A percentile compares a stretch with the other conserved stretches of the same genome.
Evolutionary conservation across 2,888 invertebrate species (phyloP).

Genomic region (Apocheima hispidaria): DNA sequence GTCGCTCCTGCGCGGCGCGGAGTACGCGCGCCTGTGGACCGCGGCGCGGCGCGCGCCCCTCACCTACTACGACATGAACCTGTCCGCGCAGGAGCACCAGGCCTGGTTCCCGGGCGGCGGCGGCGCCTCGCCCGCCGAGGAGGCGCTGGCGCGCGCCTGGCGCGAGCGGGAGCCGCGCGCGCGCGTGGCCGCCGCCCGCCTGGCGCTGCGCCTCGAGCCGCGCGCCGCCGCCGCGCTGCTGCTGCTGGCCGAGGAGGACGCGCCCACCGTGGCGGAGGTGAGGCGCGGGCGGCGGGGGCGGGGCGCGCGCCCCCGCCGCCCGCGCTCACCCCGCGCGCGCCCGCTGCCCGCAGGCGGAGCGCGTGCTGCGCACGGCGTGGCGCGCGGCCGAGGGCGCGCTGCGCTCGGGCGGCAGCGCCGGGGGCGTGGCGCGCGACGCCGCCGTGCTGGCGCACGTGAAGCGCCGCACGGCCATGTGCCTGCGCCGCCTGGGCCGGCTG

Average conservation of each 20-base stretch:
- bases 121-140: conserved; percentile 93
- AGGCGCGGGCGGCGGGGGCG: conserved; percentile 48
- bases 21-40: conserved; percentile 97
- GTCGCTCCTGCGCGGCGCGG: conserved; percentile 97
- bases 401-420: conserved; percentile 94
- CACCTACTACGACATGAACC: conserved; percentile 99
- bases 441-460: conserved; percentile 98
- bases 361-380: conserved; percentile 92
- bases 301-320: not conserved
- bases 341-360: conserved; percentile 56
- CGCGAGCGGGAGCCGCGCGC: conserved; percentile 93
- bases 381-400: conserved; percentile 96
- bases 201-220: conserved; percentile 93
- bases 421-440: conserved; percentile 94
- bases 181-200: conserved; percentile 94
- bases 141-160: conserved; percentile 96
- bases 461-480: conserved; percentile 98
- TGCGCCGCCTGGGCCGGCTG: conserved; percentile 95
- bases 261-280: conserved; percentile 94
- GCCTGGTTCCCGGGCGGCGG: conserved; percentile 68
- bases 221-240: conserved; percentile 98
- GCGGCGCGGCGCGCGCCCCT: conserved; percentile 97
- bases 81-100: conserved; percentile 99
- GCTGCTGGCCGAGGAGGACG: conserved; percentile 98
- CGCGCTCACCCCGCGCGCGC: not conserved